These are phyloP conservation scores for Microtus oregoni DNA, from an alignment of 2,113 vertebrate genomes.

Conservation along the genomic window DNA sequence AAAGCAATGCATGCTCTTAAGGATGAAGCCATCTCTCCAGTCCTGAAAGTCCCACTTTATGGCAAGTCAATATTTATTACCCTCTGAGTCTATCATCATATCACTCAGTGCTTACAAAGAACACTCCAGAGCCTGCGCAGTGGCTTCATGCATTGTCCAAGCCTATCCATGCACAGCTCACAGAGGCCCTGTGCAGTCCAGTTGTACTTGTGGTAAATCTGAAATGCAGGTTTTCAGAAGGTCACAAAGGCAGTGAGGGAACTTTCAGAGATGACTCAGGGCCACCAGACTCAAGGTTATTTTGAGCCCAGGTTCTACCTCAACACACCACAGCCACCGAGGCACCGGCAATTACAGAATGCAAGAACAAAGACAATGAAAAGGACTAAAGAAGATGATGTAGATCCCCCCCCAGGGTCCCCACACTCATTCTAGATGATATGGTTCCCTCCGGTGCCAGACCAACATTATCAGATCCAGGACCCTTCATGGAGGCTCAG, in stretches of 20 bases:
- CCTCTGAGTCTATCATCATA: fast-evolving
- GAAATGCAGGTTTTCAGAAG: not conserved
- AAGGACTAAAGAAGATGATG: too few species aligned
- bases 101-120: not conserved
- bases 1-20: not conserved
- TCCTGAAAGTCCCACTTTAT: not conserved
- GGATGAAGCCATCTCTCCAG: not conserved
- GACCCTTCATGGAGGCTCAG: fast-evolving
- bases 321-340: too few species aligned
- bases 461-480: not conserved
- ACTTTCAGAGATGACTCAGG: not conserved
- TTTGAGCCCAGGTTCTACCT: conserved; percentile 36
- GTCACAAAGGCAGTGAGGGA: not conserved
- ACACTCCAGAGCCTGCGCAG: fast-evolving
- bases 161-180: fast-evolving
- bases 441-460: not conserved
- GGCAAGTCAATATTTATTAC: not conserved
- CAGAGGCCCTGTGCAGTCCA: not conserved
- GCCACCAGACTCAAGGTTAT: conserved; percentile 11
- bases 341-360: not conserved
- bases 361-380: not conserved
- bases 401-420: not conserved
- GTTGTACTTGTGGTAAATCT: not conserved
- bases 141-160: not conserved
- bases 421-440: not conserved